These are phyloP conservation scores for Gracilinanus agilis DNA, from an alignment of 2,113 vertebrate genomes.

Conservation along the genomic window DNA sequence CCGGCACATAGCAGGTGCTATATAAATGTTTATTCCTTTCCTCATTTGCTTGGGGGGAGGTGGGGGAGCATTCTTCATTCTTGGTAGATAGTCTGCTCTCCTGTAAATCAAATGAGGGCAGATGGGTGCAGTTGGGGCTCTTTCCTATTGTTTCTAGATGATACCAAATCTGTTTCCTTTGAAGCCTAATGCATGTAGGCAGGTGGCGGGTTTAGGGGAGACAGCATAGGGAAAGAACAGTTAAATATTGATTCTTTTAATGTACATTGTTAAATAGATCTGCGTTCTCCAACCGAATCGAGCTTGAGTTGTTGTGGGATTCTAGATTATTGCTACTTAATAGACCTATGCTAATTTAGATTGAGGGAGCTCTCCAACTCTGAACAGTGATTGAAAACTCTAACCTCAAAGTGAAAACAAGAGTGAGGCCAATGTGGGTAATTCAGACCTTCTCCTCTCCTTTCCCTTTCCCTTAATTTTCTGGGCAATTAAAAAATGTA, in stretches of 20 bases:
- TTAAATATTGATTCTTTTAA: constrained; percentile 51
- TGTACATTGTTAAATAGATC: constrained; percentile 13
- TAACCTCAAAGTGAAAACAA: constrained; percentile 3
- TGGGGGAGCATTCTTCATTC: not conserved
- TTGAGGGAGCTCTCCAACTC: not conserved
- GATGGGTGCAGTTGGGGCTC: constrained; percentile 48
- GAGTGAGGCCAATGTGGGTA: not conserved
- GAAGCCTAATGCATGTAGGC: constrained; percentile 32
- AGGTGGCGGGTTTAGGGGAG: constrained; percentile 15
- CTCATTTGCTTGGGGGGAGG: not conserved
- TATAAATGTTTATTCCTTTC: not conserved
- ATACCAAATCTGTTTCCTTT: constrained; percentile 29
- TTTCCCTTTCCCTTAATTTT: constrained; percentile 11
- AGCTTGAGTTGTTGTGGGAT: constrained; percentile 13
- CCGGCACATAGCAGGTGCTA: not conserved
- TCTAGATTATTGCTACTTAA: constrained; percentile 31
- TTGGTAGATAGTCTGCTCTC: constrained; percentile 1
- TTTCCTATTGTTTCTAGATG: constrained; percentile 2
- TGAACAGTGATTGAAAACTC: not conserved
- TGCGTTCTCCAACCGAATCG: not conserved
- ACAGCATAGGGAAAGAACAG: constrained; percentile 31
- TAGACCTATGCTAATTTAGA: constrained; percentile 42
- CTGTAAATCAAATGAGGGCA: not conserved
- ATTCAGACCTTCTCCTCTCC: constrained; percentile 16
- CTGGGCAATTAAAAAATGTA: not conserved